Evolutionary conservation across 2,113 vertebrate species (phyloP).

Genomic region (Furnarius figulus): DNA sequence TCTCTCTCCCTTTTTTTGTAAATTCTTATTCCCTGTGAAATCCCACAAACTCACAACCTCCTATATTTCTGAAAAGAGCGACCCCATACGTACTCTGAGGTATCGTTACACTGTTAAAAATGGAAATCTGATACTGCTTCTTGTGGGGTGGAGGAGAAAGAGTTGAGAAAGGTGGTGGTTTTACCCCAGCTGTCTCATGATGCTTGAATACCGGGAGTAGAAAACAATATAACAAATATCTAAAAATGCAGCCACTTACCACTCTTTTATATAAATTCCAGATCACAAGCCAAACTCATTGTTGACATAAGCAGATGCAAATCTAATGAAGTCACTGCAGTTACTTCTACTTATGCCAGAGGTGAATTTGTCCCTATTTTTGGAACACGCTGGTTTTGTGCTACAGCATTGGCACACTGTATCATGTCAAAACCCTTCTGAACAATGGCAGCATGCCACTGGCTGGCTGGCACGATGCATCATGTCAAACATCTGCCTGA

Average conservation of each 20-base stretch:
- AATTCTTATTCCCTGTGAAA: background rate
- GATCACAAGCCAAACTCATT: background rate
- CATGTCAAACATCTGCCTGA: constrained; percentile 21
- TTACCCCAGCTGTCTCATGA: background rate
- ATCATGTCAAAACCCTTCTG: constrained; percentile 4
- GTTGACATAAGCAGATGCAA: constrained; percentile 62
- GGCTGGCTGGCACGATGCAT: background rate
- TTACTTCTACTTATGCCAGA: constrained; percentile 35
- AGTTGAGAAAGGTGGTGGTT: background rate
- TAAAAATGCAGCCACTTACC: constrained; percentile 17
- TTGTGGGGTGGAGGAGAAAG: background rate
- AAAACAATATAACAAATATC: background rate
- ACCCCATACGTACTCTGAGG: background rate
- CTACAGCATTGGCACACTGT: background rate
- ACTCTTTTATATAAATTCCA: constrained; percentile 8
- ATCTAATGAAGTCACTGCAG: constrained; percentile 59
- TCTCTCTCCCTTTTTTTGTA: background rate
- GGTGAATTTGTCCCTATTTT: constrained; percentile 63
- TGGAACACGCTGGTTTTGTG: background rate
- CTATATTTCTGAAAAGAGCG: background rate
- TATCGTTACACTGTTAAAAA: background rate
- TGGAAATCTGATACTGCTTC: background rate
- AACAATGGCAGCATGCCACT: background rate
- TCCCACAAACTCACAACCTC: background rate
- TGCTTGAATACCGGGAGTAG: background rate